Conservation (phyloP, 1,140 invertebrate genomes). For the Meloidogyne chitwoodi region DNA sequence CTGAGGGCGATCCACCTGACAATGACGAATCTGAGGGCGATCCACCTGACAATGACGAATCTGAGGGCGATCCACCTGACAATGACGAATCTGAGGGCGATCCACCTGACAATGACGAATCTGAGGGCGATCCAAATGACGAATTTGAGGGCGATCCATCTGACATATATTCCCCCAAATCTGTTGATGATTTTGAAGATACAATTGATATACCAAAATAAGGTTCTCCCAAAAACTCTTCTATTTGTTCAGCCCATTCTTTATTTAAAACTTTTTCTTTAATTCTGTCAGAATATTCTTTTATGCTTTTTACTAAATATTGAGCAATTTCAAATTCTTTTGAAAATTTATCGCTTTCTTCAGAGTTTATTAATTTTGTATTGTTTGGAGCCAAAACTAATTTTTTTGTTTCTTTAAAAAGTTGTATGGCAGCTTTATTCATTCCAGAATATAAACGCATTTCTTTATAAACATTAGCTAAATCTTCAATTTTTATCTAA, state of each 20-base stretch:
- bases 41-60: no score
- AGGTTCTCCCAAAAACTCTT: no score
- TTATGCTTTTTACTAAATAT: not conserved
- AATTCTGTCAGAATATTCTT: not conserved
- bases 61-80: no score
- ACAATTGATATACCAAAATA: slow-evolving; percentile 35
- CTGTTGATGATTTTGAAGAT: not conserved
- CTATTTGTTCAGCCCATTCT: no score
- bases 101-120: no score
- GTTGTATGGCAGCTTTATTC: not conserved
- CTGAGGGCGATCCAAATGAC: no score
- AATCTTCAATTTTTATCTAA: not conserved
- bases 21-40: no score
- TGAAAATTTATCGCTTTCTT: not conserved
- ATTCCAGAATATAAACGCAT: not conserved
- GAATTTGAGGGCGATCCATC: no score
- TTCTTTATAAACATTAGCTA: not conserved
- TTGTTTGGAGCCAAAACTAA: not conserved
- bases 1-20: no score
- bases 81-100: no score
- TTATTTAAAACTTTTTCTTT: not conserved
- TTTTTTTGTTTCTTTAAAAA: not conserved
- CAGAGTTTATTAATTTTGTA: not conserved
- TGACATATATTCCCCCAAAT: no score
- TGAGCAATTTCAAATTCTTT: not conserved